A percentile compares a stretch with the other conserved stretches of the same genome.
phyloP scores from a whole-genome alignment of 1,140 invertebrate genomes.

The Proctacanthus coquilletti region DNA sequence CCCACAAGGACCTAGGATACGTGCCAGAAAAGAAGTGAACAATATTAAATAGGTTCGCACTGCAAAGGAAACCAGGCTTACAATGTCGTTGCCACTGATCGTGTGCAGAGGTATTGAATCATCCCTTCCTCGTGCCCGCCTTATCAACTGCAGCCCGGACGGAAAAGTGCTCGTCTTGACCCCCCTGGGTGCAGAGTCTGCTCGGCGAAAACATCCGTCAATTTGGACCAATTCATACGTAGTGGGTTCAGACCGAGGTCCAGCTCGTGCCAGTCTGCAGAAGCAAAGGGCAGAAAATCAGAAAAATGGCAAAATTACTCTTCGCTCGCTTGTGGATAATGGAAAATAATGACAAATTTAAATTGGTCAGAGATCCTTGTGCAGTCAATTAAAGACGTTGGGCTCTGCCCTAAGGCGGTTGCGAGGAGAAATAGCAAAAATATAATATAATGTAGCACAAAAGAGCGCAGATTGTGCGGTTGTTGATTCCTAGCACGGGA shows the following conservation, averaged over 20 bases:
- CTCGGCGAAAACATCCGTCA: slow-evolving; percentile 35
- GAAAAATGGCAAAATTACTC: too few relatives aligned
- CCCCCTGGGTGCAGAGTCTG: slow-evolving; percentile 32
- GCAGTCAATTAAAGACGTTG: too few relatives aligned
- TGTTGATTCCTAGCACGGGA: too few relatives aligned
- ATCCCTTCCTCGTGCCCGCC: slow-evolving; percentile 31
- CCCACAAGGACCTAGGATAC: slow-evolving; percentile 44
- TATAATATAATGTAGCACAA: too few relatives aligned
- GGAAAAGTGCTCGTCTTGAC: slow-evolving; percentile 21
- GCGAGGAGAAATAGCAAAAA: too few relatives aligned
- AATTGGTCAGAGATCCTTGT: too few relatives aligned
- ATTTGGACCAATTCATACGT: slow-evolving; percentile 50
- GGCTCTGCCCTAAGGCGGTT: too few relatives aligned
- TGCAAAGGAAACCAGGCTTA: slow-evolving; percentile 20
- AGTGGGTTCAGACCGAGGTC: slow-evolving; percentile 43
- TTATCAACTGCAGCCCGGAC: slow-evolving; percentile 33
- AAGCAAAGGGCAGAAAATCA: too few relatives aligned
- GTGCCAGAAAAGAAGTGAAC: not conserved
- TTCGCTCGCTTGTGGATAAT: too few relatives aligned
- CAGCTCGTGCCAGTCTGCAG: slow-evolving; percentile 46
- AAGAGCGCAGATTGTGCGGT: too few relatives aligned
- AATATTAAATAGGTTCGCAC: slow-evolving; percentile 9
- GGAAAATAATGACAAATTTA: too few relatives aligned
- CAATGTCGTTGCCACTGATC: slow-evolving; percentile 40
- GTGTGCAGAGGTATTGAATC: slow-evolving; percentile 31